These are phyloP conservation scores for Condylostylus longicornis DNA, from an alignment of 1,140 invertebrate genomes.

Conservation along the genomic window DNA sequence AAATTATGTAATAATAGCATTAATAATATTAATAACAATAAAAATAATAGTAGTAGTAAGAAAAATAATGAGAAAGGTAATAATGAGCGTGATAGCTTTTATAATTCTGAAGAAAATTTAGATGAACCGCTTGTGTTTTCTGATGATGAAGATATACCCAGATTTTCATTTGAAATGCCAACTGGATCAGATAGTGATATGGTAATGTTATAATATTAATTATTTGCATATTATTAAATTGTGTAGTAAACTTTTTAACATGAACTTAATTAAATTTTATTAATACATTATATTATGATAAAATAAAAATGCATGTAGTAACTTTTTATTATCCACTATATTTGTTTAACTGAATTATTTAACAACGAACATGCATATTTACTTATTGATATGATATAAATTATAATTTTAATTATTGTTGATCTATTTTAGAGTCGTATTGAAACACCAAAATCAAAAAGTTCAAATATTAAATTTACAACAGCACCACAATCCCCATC, in stretches of 20 bases:
- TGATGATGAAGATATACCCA: slow-evolving; percentile 42
- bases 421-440: slow-evolving; percentile 22
- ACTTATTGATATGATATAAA: neutral
- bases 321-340: too few species aligned
- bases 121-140: slow-evolving; percentile 53
- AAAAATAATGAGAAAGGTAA: neutral
- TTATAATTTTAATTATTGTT: neutral
- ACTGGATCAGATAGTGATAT: slow-evolving; percentile 30
- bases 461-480: slow-evolving; percentile 20
- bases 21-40: too few species aligned
- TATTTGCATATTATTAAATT: too few species aligned
- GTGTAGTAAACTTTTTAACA: too few species aligned
- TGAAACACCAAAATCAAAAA: slow-evolving; percentile 23
- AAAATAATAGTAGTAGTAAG: too few species aligned
- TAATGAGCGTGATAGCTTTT: slow-evolving; percentile 40
- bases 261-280: too few species aligned
- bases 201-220: too few species aligned
- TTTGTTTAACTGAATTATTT: too few species aligned
- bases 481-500: slow-evolving; percentile 21
- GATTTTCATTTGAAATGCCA: slow-evolving; percentile 34
- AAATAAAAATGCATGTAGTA: too few species aligned
- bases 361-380: too few species aligned
- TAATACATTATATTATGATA: too few species aligned
- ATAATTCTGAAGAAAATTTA: slow-evolving; percentile 44
- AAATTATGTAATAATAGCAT: too few species aligned